Base-by-base conservation (phyloP, 2,888 invertebrate genomes). In the Cryptus armator region DNA sequence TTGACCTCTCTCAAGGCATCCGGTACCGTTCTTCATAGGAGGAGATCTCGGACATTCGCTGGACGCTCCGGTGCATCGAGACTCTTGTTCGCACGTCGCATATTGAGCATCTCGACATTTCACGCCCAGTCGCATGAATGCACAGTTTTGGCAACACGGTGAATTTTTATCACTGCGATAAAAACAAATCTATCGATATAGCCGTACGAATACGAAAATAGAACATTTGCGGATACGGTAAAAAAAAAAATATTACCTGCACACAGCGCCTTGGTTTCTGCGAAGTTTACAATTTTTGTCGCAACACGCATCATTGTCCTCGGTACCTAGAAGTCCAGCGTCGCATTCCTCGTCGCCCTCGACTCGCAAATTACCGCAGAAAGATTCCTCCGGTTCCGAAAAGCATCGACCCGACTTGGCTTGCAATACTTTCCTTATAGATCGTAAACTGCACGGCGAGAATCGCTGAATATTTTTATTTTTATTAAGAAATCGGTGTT, bases 331-430 rank as follows among this genome's bases (percentile, higher is more conserved):
- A 43, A 99, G 95, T 1, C 99, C 99, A 37, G 98, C 99, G 92
- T 99, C 99, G 93, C 99, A 99, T 93, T 99, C 98, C 93, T 99
- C 99, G 87, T 98, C 98, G 3, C 98, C 98, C 94, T 99, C 98
- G 0, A 99, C 99, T 12, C 99, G 95, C 87, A 98, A 95, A 95
- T 99, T 99, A 9, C 99, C 99, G 94, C 99, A 99, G 94, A 99
- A 98, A 76, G 98, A 98, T 94, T 98, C 98, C 93, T 98, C 98
- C 0, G 98, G 98, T 94, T 98, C 98, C 0, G 97, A 98, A 93
- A 98, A 98, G 92, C 98, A 98, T 72, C 98, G 95, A 0, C 97
- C 97, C 0, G 98, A 98, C 94, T 99, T 99, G 0, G 98, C 97
- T 94, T 97, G 97, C 76, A 99, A 94, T 51, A 99, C 99, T 94